A percentile compares a stretch with the other conserved stretches of the same genome.
Evolutionary conservation across 1,140 invertebrate species (phyloP).

Genomic region (Conopomorpha cramerella): DNA sequence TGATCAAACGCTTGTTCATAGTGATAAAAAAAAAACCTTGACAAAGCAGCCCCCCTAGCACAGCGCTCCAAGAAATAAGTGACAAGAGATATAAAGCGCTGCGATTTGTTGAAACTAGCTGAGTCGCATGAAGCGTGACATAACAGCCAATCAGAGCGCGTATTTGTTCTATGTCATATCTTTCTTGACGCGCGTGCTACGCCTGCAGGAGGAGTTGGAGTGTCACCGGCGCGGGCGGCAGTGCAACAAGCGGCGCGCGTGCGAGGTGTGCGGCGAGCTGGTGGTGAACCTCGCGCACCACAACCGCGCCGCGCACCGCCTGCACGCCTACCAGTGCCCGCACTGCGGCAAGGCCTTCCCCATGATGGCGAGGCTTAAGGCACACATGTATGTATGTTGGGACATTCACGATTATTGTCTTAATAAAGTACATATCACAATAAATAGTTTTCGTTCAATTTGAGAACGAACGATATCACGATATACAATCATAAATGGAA

Average conservation of each 20-base stretch:
- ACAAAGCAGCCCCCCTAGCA: too few species aligned
- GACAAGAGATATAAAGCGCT: too few species aligned
- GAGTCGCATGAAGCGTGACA: too few species aligned
- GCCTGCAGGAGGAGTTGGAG: slow-evolving; percentile 21
- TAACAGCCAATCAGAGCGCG: too few species aligned
- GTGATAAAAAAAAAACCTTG: too few species aligned
- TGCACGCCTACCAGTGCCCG: slow-evolving; percentile 27
- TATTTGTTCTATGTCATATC: not conserved
- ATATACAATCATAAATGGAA: not conserved
- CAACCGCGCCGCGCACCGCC: slow-evolving; percentile 37
- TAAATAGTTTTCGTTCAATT: too few species aligned
- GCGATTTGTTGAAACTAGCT: too few species aligned
- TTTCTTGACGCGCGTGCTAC: not conserved
- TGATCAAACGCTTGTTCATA: too few species aligned
- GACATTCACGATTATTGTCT: not conserved
- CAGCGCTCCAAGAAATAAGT: too few species aligned
- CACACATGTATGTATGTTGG: slow-evolving; percentile 28
- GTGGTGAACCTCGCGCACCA: slow-evolving; percentile 41
- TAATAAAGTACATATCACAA: too few species aligned
- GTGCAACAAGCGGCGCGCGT: slow-evolving; percentile 42
- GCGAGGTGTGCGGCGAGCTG: slow-evolving; percentile 40
- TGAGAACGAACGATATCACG: not conserved
- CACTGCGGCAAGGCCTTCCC: slow-evolving; percentile 46
- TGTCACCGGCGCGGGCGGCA: slow-evolving; percentile 34
- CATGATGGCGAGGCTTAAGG: slow-evolving; percentile 35